Base-by-base conservation (phyloP, 2,888 invertebrate genomes). In the Ctena decussata region DNA sequence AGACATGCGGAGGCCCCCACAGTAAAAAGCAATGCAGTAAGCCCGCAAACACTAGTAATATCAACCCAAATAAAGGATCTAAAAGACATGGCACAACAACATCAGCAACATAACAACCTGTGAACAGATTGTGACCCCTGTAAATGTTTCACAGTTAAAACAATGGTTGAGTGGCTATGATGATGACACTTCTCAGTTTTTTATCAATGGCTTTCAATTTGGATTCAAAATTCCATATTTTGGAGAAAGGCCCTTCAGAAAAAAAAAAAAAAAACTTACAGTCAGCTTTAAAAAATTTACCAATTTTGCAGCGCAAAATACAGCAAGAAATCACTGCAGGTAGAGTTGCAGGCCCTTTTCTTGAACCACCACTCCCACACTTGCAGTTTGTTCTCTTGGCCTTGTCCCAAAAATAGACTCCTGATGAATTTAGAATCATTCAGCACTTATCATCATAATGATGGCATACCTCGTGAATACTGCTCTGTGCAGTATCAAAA, bases 401-500 rank as follows among this genome's bases (percentile, higher is more conserved):
- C 12, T 15, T 65, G 24, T 18, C 69, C 15, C 77, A 65, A 11
- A 77, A 77, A 69, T 5, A 35, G 30, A 49, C 12, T 39, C 32
- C n/a, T 21, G 60, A 65, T n/a, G 53, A 53, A n/a, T 65, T 37
- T 57, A 57, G 76, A 6, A 39, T 69, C 21, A 77, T 77, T 18
- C 37, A 35, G 32, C 65, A 77, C 24, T 32, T 77, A 21, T 65
- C 65, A 39, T 65, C 24, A 69, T 39, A 77, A 77, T 60, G 69
- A 41, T 69, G 46, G 65, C 24, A 77, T 77, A 21, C 24, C 15
- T 32, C n/a, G 21, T 21, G 44, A 65, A n/a, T 69, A 69, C 32
- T 65, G n/a, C 32, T 24, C 77, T 3, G 69, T 77, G 18, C 24
- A 60, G 39, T 77, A 77, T 44, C 53, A 53, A n/a, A 53, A 15